These are phyloP conservation scores for Athrips mouffetella DNA, from an alignment of 2,888 invertebrate genomes.

Conservation along the genomic window DNA sequence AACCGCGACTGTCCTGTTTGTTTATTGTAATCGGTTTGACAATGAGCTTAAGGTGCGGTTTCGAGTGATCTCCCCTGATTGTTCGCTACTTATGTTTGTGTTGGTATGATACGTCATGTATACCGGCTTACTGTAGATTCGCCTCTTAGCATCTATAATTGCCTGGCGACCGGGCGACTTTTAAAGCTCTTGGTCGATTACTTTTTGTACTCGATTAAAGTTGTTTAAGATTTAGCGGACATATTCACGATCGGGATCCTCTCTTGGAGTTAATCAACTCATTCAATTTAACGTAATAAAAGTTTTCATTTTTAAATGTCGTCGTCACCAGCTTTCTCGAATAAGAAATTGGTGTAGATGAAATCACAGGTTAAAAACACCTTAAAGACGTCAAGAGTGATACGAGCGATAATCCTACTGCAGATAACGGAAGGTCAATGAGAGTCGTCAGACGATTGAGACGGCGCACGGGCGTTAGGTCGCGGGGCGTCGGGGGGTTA, in stretches of 20 bases:
- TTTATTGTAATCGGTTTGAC: conserved; percentile 79
- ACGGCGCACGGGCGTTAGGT: conserved; percentile 56
- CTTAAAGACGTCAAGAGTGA: conserved; percentile 6
- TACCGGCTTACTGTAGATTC: conserved; percentile 74
- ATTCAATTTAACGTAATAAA: not conserved
- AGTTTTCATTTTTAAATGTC: not conserved
- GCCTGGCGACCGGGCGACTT: conserved; percentile 67
- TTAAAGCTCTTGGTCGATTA: conserved; percentile 52
- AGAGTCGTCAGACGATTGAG: conserved; percentile 63
- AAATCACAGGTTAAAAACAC: not conserved
- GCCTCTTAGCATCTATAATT: conserved; percentile 74
- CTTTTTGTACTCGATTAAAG: conserved; percentile 21
- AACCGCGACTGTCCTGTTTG: conserved; percentile 78
- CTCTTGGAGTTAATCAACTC: not conserved
- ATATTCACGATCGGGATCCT: not conserved
- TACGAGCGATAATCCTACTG: conserved; percentile 50
- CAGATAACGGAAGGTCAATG: conserved; percentile 76
- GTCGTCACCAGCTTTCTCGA: not conserved
- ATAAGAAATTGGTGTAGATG: not conserved
- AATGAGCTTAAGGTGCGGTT: conserved; percentile 79
- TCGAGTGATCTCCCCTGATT: conserved; percentile 74
- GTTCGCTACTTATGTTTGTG: conserved; percentile 72
- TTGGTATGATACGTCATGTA: conserved; percentile 76
- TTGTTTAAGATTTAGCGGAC: conserved; percentile 7
- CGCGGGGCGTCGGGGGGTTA: conserved; percentile 27